Evolutionary conservation across 1,140 invertebrate genomes (phyloP), one percentile per base, ranked within the genome.

Genomic region (Anagrus nilaparvatae): DNA sequence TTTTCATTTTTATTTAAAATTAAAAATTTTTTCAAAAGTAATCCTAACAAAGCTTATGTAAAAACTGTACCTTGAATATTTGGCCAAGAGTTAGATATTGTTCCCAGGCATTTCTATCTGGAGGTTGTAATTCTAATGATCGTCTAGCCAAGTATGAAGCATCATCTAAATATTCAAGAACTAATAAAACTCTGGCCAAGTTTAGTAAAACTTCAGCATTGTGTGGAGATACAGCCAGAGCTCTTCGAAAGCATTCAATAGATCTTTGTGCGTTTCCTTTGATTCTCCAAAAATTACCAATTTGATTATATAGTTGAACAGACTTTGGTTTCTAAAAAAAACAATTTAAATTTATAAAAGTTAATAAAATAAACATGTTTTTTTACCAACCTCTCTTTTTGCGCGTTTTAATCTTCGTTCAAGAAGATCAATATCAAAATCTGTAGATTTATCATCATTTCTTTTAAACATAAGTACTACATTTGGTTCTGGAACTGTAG

Each of bases 31-130:
- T 7, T 14, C 6, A 31, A 10, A 6, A n/a, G 10, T 16, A 31
- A 14, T 14, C 6, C 13, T 6, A 31, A 31, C 6, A 6, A 25
- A 12, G 24, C 12, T 25, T 25, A 25, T 12, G 6, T 25, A 25
- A 12, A 25, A 8, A 25, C 24, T 17, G 1, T 49, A 71, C 70
- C 60, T 84, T 84, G 52, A 85, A 84, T 61, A 85, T 85, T 68
- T 86, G 81, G 19, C 82, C 87, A 12, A 90, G 70, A 8, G 85
- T 90, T 55, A 89, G 87, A 65, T 90, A 88, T 59, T 91, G 87
- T 54, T 87, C 79, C 88, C 88, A 92, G 0, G 87, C 82, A 59
- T 81, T 86, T 49, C 83, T 78, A 59, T 87, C 84, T 1, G 82
- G 78, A 18, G 84, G 76, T 56, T 87, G 84, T 28, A 85, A 74